Evolutionary conservation across 2,888 invertebrate genomes (phyloP), one percentile per base, ranked within the genome.

Genomic region (Frankliniella fusca): DNA sequence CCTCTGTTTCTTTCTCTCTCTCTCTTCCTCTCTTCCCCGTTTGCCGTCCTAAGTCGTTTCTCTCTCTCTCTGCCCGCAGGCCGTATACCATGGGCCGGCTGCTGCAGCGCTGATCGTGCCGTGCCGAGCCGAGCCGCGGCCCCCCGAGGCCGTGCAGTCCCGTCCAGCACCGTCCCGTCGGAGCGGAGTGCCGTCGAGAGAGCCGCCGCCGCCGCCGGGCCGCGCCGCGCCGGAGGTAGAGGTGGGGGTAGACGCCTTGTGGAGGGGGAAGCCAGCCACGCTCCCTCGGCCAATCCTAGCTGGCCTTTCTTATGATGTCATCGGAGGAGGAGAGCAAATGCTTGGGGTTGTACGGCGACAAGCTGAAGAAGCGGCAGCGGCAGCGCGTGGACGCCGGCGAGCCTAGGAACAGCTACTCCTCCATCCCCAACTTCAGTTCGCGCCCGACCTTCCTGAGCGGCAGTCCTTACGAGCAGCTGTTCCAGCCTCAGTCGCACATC

Each of bases 311-410:
- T 93, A 95, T 95, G 94, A 95, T 95, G 95, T 95, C 95, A 95
- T 95, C 95, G 94, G 95, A 95, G 94, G 95, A 95, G 94, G 95
- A 95, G 94, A 94, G 94, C 92, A 94, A 94, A 91, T 93, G 93
- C 92, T 94, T 94, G 93, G 95, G 94, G 92, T 94, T 95, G 94
- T 95, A 94, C 92, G 94, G 94, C 93, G 95, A 94, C 93, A 94
- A 93, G 91, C 93, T 95, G 92, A 95, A 95, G 94, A 94, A 95
- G 93, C 94, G 96, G 90, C 95, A 94, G 91, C 93, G 96, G 93
- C 96, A 96, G 93, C 94, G 96, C 91, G 96, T 96, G 91, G 96
- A 96, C 94, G 96, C 96, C 92, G 96, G 96, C 88, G 96, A 97
- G 92, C 94, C 95, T 90, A 94, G 96, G 90, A 96, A 96, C 92